phyloP scores from a whole-genome alignment of 1,140 invertebrate species.

The Bombus fervidus region DNA sequence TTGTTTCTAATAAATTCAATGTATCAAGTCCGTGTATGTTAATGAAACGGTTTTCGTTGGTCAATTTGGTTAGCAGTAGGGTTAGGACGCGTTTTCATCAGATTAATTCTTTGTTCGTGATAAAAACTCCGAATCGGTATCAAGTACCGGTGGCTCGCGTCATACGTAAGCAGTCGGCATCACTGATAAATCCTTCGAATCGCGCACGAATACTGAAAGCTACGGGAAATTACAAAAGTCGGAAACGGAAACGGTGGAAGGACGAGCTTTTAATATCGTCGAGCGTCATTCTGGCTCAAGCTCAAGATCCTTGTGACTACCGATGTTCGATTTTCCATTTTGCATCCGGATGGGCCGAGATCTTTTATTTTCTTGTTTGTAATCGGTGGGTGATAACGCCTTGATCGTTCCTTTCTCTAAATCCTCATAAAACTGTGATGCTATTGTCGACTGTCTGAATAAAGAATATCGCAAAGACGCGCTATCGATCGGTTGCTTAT shows the following conservation, averaged over 20 bases:
- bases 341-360: slow-evolving; percentile 2
- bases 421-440: background rate
- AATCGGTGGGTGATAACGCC: slow-evolving; percentile 37
- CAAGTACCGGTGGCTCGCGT: slow-evolving; percentile 7
- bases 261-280: slow-evolving; percentile 80
- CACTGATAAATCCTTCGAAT: slow-evolving; percentile 65
- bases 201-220: slow-evolving; percentile 68
- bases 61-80: background rate
- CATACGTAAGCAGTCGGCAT: slow-evolving; percentile 38
- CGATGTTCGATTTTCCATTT: slow-evolving; percentile 64
- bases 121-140: slow-evolving; percentile 24
- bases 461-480: background rate
- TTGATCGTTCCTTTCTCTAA: background rate
- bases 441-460: background rate
- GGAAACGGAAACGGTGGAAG: slow-evolving; percentile 78
- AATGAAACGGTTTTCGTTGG: background rate
- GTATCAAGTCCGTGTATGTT: too few relatives aligned
- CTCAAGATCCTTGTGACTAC: slow-evolving; percentile 52
- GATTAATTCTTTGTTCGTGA: background rate
- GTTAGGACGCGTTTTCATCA: background rate
- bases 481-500: background rate
- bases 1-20: too few relatives aligned
- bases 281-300: slow-evolving; percentile 72
- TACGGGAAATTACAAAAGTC: slow-evolving; percentile 82
- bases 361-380: slow-evolving; percentile 47